Percentiles rank a stretch among this genome's conserved stretches.
phyloP scores from a whole-genome alignment of 2,113 vertebrate species.

The Anarrhichthys ocellatus region DNA sequence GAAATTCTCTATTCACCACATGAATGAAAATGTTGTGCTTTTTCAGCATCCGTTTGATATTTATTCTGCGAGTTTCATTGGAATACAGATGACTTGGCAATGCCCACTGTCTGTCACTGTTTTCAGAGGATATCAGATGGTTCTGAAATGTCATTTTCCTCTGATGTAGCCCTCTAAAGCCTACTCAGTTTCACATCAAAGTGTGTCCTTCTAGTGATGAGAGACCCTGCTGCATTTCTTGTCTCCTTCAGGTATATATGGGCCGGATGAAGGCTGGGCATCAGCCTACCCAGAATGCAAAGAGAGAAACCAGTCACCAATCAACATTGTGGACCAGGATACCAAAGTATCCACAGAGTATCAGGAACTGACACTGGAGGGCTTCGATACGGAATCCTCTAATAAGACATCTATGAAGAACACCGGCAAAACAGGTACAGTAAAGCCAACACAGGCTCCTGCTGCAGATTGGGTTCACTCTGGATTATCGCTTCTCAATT shows the following conservation, averaged over 20 bases:
- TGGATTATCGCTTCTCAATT: neutral
- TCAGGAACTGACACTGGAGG: slow-evolving; percentile 92
- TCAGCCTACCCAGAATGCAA: slow-evolving; percentile 88
- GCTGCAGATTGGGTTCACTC: neutral
- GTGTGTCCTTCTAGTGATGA: neutral
- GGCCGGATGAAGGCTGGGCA: slow-evolving; percentile 93
- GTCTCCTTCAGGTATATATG: slow-evolving; percentile 87
- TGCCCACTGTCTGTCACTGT: slow-evolving; percentile 20
- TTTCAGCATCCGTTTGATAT: slow-evolving; percentile 32
- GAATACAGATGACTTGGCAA: slow-evolving; percentile 53
- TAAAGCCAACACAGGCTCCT: neutral
- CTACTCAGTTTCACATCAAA: neutral
- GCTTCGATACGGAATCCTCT: slow-evolving; percentile 92
- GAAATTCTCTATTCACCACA: slow-evolving; percentile 37
- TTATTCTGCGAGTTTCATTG: slow-evolving; percentile 45
- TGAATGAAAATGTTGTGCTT: slow-evolving; percentile 33
- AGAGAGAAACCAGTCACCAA: slow-evolving; percentile 92
- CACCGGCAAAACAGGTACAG: slow-evolving; percentile 94
- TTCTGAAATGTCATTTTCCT: slow-evolving; percentile 33
- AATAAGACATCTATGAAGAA: slow-evolving; percentile 99
- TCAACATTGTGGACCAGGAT: slow-evolving; percentile 91
- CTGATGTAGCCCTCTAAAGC: slow-evolving; percentile 22
- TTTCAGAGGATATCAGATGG: slow-evolving; percentile 26
- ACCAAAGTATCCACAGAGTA: slow-evolving; percentile 88
- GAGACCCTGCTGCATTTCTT: slow-evolving; percentile 34